A percentile compares a stretch with the other conserved stretches of the same genome.
phyloP scores from a whole-genome alignment of 2,888 invertebrate genomes.

The Cepaea hortensis region DNA sequence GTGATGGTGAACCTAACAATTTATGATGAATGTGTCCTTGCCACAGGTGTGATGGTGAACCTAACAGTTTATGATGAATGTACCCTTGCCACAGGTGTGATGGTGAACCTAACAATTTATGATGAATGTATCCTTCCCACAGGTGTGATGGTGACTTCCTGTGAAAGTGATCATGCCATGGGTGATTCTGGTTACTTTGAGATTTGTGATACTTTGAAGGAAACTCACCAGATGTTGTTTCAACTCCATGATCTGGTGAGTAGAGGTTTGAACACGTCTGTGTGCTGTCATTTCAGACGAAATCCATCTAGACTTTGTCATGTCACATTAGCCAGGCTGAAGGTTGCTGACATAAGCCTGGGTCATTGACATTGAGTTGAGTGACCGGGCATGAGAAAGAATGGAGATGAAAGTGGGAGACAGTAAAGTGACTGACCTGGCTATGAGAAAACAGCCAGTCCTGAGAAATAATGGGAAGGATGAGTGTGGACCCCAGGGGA shows the following conservation, averaged over 20 bases:
- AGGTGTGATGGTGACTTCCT: constrained; percentile 29
- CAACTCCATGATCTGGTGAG: constrained; percentile 66
- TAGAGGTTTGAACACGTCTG: background rate
- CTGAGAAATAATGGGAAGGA: too few species aligned
- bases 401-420: too few species aligned
- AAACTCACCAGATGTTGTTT: constrained; percentile 66
- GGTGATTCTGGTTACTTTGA: constrained; percentile 54
- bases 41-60: background rate
- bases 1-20: background rate
- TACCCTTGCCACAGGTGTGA: background rate
- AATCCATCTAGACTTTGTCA: too few species aligned
- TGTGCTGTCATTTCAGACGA: too few species aligned
- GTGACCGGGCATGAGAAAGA: too few species aligned
- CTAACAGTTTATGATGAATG: background rate
- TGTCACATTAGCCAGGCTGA: background rate
- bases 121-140: background rate
- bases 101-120: background rate
- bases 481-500: too few species aligned
- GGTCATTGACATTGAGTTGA: too few species aligned
- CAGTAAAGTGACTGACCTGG: too few species aligned
- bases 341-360: background rate
- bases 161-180: constrained; percentile 40
- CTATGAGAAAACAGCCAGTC: too few species aligned
- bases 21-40: too few species aligned
- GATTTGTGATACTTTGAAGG: constrained; percentile 62